Percentiles rank a stretch among this genome's conserved stretches.
phyloP scores from a whole-genome alignment of 1,140 invertebrate genomes.

The Halesus radiatus region DNA sequence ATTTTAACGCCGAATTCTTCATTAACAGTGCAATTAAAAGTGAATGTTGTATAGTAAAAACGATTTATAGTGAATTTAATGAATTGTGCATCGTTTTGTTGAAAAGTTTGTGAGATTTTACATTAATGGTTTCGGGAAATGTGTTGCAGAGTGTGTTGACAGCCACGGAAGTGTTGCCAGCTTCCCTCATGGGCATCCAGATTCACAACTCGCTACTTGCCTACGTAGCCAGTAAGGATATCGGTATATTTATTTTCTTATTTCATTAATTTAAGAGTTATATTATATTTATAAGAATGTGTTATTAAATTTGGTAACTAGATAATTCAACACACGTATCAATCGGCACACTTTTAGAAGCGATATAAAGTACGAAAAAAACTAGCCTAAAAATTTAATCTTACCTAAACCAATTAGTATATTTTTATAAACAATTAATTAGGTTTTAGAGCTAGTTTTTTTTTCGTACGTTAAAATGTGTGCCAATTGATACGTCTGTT shows the following conservation, averaged over 20 bases:
- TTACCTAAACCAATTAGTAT: no score
- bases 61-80: neutral
- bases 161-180: constrained; percentile 28
- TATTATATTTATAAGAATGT: no score
- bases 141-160: constrained; percentile 34
- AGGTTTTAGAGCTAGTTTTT: no score
- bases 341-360: no score
- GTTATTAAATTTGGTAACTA: no score
- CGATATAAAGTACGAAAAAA: no score
- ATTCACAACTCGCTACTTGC: constrained; percentile 51
- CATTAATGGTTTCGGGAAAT: constrained; percentile 53
- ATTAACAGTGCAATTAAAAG: constrained; percentile 18
- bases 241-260: constrained; percentile 11
- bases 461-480: no score
- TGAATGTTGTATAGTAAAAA: neutral
- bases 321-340: no score
- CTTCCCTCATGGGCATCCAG: constrained; percentile 55
- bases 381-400: no score
- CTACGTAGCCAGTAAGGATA: constrained; percentile 50
- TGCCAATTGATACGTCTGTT: no score
- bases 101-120: constrained; percentile 8
- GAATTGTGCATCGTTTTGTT: constrained; percentile 1
- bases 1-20: constrained; percentile 2
- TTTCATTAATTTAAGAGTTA: no score
- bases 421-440: no score